A percentile compares a stretch with the other conserved stretches of the same genome.
These are phyloP conservation scores for Acronicta alni DNA, from an alignment of 2,888 invertebrate genomes.

Conservation along the genomic window DNA sequence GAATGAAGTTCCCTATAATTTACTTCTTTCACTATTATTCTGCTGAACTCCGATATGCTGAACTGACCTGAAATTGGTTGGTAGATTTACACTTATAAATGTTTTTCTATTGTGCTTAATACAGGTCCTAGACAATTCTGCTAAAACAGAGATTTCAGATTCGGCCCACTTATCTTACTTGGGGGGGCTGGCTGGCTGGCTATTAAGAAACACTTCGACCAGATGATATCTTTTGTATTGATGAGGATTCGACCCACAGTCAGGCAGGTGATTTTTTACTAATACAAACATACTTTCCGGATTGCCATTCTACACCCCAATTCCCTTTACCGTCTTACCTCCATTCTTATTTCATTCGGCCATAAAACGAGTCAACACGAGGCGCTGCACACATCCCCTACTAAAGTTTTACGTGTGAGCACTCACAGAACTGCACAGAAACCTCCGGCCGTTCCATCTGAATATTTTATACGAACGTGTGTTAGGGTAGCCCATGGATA, in stretches of 20 bases:
- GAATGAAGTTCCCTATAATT: too few relatives aligned
- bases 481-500: slow-evolving; percentile 2
- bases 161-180: too few relatives aligned
- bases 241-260: background rate
- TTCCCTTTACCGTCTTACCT: slow-evolving; percentile 15
- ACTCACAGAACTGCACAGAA: slow-evolving; percentile 39
- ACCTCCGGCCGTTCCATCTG: slow-evolving; percentile 24
- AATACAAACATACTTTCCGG: slow-evolving; percentile 10
- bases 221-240: too few relatives aligned
- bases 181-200: too few relatives aligned
- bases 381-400: slow-evolving; percentile 39
- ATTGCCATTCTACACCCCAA: slow-evolving; percentile 12
- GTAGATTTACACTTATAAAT: too few relatives aligned
- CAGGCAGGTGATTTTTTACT: background rate
- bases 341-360: slow-evolving; percentile 44
- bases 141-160: too few relatives aligned
- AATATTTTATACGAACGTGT: slow-evolving; percentile 43
- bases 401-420: slow-evolving; percentile 49
- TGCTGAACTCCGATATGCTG: too few relatives aligned
- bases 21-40: too few relatives aligned
- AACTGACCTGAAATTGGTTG: too few relatives aligned
- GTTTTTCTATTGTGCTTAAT: too few relatives aligned
- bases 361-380: slow-evolving; percentile 41
- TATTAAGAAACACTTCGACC: too few relatives aligned
- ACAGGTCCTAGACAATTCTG: too few relatives aligned